phyloP scores from a whole-genome alignment of 1,140 invertebrate genomes.

The Drosophila littoralis region DNA sequence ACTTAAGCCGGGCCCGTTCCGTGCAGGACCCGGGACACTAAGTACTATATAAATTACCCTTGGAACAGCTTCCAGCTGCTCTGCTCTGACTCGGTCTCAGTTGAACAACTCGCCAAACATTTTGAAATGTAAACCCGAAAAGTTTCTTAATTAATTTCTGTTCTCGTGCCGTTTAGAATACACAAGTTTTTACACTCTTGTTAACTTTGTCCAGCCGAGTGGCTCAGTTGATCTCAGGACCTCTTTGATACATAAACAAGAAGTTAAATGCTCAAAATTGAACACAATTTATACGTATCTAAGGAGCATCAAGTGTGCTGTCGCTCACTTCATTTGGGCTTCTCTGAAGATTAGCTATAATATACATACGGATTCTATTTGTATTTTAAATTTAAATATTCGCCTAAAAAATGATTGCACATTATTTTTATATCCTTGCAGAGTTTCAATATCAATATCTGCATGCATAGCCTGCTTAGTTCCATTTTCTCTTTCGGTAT shows the following conservation, averaged over 20 bases:
- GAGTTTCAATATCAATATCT: too few relatives aligned
- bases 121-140: slow-evolving; percentile 1
- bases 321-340: too few relatives aligned
- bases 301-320: too few relatives aligned
- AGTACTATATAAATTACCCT: slow-evolving; percentile 7
- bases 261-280: too few relatives aligned
- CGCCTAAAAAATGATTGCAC: too few relatives aligned
- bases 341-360: too few relatives aligned
- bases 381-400: too few relatives aligned
- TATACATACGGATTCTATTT: too few relatives aligned
- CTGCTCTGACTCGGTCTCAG: neutral
- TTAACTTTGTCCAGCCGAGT: neutral
- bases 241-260: neutral
- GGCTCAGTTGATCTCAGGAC: neutral
- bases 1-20: neutral
- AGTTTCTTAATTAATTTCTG: slow-evolving; percentile 21
- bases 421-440: too few relatives aligned
- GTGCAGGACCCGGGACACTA: neutral
- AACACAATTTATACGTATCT: too few relatives aligned
- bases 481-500: too few relatives aligned
- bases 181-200: neutral
- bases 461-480: too few relatives aligned
- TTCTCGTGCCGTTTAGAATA: neutral
- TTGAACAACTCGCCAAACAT: neutral
- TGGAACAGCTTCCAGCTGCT: slow-evolving; percentile 1